Conservation (phyloP, 2,888 invertebrate species). For the Chelonus formosanus region DNA sequence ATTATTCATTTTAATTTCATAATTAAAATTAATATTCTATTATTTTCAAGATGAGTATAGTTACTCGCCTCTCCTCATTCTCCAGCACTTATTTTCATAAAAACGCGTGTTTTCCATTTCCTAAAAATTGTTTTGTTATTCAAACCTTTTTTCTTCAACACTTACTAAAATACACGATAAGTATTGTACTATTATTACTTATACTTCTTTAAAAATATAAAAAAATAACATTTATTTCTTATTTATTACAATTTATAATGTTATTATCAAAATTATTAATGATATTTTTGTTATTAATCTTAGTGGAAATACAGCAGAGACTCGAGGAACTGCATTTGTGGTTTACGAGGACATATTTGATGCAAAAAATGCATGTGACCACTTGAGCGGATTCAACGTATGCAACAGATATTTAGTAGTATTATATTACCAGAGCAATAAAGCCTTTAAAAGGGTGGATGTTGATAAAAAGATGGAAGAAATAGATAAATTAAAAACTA, state of each 20-base stretch:
- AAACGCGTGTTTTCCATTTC: too few species aligned
- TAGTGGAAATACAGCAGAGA: constrained; percentile 97
- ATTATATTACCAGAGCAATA: constrained; percentile 95
- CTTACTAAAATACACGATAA: too few species aligned
- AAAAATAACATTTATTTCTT: background rate
- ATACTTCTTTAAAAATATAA: background rate
- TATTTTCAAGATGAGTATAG: too few species aligned
- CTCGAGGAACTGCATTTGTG: constrained; percentile 98
- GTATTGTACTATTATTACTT: too few species aligned
- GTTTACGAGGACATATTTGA: constrained; percentile 99
- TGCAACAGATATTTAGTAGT: constrained; percentile 99
- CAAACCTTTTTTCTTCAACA: too few species aligned
- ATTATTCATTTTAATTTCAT: too few species aligned
- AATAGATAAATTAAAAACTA: constrained; percentile 92
- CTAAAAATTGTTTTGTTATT: too few species aligned
- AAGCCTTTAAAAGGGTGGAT: constrained; percentile 95
- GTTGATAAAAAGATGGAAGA: constrained; percentile 96
- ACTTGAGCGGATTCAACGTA: constrained; percentile 98
- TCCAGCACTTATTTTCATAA: too few species aligned
- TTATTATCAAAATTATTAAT: background rate
- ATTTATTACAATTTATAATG: background rate
- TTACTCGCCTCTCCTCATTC: too few species aligned
- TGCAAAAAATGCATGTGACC: constrained; percentile 99
- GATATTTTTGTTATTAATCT: constrained; percentile 52
- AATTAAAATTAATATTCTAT: too few species aligned